Base-by-base conservation (phyloP, 2,113 vertebrate species). In the Seriola aureovittata region DNA sequence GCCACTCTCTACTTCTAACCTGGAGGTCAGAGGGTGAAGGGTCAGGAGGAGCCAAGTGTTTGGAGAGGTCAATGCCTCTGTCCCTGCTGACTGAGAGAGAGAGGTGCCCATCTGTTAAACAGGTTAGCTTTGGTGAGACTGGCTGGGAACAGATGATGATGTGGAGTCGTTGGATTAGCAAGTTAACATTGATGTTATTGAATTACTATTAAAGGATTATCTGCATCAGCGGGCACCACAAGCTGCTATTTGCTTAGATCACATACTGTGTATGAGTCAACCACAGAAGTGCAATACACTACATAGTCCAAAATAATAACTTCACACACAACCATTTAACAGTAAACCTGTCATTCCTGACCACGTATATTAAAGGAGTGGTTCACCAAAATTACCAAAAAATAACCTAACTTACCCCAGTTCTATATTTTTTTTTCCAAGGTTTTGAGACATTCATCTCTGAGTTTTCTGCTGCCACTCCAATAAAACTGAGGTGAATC, bases 61-160 rank as follows among this genome's bases (percentile, higher is more conserved):
- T 75, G 67, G 86, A 89, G 89, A 93, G 93, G 93, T 93, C 92
- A 83, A 89, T 88, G 91, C 88, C 90, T 89, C 77, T 85, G 87
- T 92, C 80, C 86, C 88, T 66, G 64, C 87, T 87, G 88, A 86
- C 76, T 86, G 69, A 8, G 55, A 64, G 75, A 64, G 75, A 90
- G 85, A 81, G 75, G 50, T 86, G 82, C 69, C 94, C 94, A 94
- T 95, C 95, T 96, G 94, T 91, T 95, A 93, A 94, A 96, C 91
- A 93, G 92, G 94, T 95, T 94, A 95, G 93, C 89, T 90, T 71
- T 85, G 79, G 81, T 66, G 65, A 67, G 62, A 63, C 46, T 55
- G 86, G 76, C 81, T 77, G 65, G 42, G 65, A 89, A 75, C 62
- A 60, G 71, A 82, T 55, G 84, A 93, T 84, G 65, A 87, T 67